Percentiles rank a stretch among this genome's conserved stretches.
Conservation (phyloP, 1,140 invertebrate genomes). For the Eupeodes corollae region DNA sequence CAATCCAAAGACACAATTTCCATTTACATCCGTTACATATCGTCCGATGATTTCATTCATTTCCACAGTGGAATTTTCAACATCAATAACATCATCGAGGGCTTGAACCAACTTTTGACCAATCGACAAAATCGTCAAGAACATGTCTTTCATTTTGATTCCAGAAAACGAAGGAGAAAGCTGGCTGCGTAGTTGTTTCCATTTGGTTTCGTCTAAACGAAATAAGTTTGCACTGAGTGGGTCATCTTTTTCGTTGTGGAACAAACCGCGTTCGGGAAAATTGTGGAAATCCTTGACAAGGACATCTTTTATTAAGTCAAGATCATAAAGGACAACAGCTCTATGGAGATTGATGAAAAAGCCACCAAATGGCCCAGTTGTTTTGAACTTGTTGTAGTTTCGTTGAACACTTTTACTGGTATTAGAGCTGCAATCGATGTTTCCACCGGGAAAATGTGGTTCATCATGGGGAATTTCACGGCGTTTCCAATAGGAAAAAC, state of each 20-base stretch:
- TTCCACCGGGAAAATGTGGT: slow-evolving; percentile 10
- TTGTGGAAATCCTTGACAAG: slow-evolving; percentile 48
- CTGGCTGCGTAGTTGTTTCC: slow-evolving; percentile 49
- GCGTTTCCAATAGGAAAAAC: slow-evolving; percentile 21
- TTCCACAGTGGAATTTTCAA: slow-evolving; percentile 20
- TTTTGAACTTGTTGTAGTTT: slow-evolving; percentile 16
- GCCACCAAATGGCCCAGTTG: slow-evolving; percentile 28
- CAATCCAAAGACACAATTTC: slow-evolving; percentile 26
- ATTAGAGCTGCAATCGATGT: not conserved
- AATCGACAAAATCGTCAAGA: slow-evolving; percentile 24
- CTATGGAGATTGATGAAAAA: slow-evolving; percentile 29
- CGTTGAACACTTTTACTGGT: too few species aligned
- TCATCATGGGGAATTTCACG: slow-evolving; percentile 8
- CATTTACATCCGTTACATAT: slow-evolving; percentile 17
- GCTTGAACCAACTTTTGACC: slow-evolving; percentile 16
- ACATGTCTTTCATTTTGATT: slow-evolving; percentile 45
- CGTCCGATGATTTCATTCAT: slow-evolving; percentile 27
- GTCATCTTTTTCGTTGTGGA: slow-evolving; percentile 41
- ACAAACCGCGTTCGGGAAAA: slow-evolving; percentile 45
- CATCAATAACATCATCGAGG: slow-evolving; percentile 19
- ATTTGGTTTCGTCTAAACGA: slow-evolving; percentile 41
- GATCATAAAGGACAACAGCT: slow-evolving; percentile 34
- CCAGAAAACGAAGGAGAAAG: slow-evolving; percentile 51
- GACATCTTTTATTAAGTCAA: slow-evolving; percentile 44
- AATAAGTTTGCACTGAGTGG: slow-evolving; percentile 44